phyloP scores from a whole-genome alignment of 2,888 invertebrate species.

The Petrophora chlorosata region DNA sequence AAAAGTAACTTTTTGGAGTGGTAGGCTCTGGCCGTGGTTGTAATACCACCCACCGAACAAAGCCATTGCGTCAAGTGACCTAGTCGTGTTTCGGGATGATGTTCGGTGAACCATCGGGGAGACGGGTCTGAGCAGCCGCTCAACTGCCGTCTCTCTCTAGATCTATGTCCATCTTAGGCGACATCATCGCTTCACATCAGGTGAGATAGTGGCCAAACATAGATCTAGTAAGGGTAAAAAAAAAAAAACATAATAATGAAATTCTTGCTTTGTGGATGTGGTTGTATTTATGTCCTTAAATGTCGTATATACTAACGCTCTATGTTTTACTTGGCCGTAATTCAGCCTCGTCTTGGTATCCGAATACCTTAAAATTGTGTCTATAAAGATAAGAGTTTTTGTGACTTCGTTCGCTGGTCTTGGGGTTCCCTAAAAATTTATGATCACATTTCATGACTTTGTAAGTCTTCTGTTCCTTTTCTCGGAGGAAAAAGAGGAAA shows the following conservation, averaged over 20 bases:
- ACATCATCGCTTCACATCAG: no score
- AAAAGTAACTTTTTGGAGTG: constrained; percentile 26
- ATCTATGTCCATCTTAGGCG: no score
- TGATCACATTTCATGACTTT: constrained; percentile 62
- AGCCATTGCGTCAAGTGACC: no score
- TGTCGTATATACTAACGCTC: constrained; percentile 4
- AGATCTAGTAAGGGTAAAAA: no score
- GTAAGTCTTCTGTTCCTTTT: constrained; percentile 54
- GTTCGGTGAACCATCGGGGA: no score
- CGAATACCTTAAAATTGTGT: constrained; percentile 64
- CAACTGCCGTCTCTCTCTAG: no score
- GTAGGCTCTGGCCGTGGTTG: no score
- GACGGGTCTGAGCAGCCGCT: no score
- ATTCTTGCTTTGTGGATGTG: constrained; percentile 31
- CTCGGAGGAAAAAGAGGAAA: constrained; percentile 47
- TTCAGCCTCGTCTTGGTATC: constrained; percentile 47
- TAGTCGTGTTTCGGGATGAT: no score
- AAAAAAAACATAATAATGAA: no score
- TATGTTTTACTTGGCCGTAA: constrained; percentile 17
- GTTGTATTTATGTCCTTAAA: constrained; percentile 36
- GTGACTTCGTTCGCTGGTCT: constrained; percentile 57
- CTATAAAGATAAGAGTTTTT: constrained; percentile 68
- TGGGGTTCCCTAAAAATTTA: constrained; percentile 61
- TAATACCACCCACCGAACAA: no score
- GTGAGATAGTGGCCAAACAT: no score